Evolutionary conservation across 2,888 invertebrate species (phyloP).

Genomic region (Tachina fera): DNA sequence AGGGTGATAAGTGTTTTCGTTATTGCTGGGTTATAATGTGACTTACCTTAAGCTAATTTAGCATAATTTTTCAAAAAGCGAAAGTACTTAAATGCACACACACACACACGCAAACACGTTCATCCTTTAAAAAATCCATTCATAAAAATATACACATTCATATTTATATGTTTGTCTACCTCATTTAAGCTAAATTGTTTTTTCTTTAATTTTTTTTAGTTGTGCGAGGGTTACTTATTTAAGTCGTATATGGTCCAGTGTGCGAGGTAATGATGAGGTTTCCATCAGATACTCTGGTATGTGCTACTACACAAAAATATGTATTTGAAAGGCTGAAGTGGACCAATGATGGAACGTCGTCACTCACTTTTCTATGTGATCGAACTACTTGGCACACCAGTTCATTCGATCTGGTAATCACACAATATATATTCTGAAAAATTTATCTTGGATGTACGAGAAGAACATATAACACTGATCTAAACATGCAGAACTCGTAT

Average conservation of each 20-base stretch:
- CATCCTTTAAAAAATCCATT: not conserved
- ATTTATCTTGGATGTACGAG: too few relatives aligned
- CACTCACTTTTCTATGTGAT: too few relatives aligned
- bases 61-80: constrained; percentile 66
- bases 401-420: too few relatives aligned
- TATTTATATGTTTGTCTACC: constrained; percentile 61
- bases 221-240: not conserved
- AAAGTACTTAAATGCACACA: constrained; percentile 58
- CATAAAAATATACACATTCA: constrained; percentile 40
- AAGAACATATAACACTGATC: too few relatives aligned
- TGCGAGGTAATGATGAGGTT: too few relatives aligned
- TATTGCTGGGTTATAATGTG: constrained; percentile 60
- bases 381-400: too few relatives aligned
- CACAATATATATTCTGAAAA: too few relatives aligned
- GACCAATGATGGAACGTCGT: too few relatives aligned
- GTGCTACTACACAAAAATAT: too few relatives aligned
- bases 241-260: not conserved
- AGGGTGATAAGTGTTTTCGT: constrained; percentile 66
- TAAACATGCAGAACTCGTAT: too few relatives aligned
- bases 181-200: constrained; percentile 60
- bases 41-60: constrained; percentile 69
- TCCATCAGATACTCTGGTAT: too few relatives aligned
- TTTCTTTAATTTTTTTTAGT: constrained; percentile 9
- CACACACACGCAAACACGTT: not conserved
- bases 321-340: too few relatives aligned